Conservation (phyloP, 2,888 invertebrate genomes). For the Bugulina stolonifera region DNA sequence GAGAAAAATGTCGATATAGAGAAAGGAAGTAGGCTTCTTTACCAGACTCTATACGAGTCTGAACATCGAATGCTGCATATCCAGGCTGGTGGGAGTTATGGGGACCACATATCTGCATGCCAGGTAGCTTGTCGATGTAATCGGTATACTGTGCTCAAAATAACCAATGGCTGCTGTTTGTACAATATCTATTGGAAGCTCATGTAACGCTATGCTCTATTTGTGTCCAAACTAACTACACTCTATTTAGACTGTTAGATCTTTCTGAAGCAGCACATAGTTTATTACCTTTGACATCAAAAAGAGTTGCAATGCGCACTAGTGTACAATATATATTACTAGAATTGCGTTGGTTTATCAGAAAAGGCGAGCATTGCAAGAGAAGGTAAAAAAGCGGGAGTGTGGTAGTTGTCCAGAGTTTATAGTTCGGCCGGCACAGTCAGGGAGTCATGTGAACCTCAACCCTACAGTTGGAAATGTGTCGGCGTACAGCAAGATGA, state of each 20-base stretch:
- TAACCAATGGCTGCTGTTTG: too few species aligned
- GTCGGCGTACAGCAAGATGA: not conserved
- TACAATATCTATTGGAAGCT: too few species aligned
- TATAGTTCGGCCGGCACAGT: not conserved
- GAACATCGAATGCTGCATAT: constrained; percentile 15
- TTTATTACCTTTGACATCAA: too few species aligned
- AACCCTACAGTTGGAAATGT: not conserved
- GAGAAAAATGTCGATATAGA: not conserved
- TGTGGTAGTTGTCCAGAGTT: not conserved
- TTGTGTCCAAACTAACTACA: too few species aligned
- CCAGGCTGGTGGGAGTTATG: not conserved
- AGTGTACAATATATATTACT: too few species aligned
- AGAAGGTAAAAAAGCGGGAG: not conserved
- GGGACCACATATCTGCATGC: not conserved
- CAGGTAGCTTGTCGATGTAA: not conserved
- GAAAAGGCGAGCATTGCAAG: not conserved
- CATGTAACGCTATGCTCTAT: too few species aligned
- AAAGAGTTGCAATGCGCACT: too few species aligned
- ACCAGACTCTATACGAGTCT: not conserved
- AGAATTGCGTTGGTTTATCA: too few species aligned
- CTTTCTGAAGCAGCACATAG: too few species aligned
- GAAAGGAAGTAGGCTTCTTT: not conserved
- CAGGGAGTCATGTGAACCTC: not conserved
- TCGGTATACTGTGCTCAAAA: too few species aligned
- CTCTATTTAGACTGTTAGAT: too few species aligned